phyloP scores from a whole-genome alignment of 2,113 vertebrate genomes.

The Myiopsitta monachus region DNA sequence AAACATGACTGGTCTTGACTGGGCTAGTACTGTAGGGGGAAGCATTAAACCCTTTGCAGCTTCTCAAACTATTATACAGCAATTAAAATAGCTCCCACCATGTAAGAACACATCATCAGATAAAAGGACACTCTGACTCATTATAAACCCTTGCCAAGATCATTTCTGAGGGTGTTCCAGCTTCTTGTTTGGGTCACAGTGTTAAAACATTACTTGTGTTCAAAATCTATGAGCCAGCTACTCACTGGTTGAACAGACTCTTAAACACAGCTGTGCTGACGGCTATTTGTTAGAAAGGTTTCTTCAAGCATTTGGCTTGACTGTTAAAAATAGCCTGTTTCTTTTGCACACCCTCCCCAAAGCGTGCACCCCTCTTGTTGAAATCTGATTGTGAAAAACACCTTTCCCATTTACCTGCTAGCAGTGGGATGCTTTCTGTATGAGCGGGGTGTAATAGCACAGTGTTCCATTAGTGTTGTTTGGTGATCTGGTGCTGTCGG shows the following conservation, averaged over 20 bases:
- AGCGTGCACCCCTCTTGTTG: background rate
- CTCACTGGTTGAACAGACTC: background rate
- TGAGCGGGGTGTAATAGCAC: background rate
- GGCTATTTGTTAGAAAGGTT: background rate
- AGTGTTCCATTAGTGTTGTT: background rate
- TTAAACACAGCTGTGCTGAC: background rate
- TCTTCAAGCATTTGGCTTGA: background rate
- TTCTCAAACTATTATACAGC: background rate
- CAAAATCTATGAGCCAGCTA: background rate
- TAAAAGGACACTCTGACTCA: slow-evolving; percentile 2
- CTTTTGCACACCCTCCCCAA: background rate
- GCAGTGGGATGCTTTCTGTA: background rate
- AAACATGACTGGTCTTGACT: background rate
- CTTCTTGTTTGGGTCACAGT: background rate
- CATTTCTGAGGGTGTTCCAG: background rate
- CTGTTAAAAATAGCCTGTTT: background rate
- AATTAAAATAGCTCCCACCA: background rate
- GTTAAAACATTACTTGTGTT: background rate
- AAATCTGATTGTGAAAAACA: background rate
- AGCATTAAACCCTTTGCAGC: background rate
- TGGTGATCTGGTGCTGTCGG: background rate
- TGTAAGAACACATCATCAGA: background rate
- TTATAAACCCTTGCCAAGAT: background rate
- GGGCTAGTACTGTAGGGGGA: background rate
- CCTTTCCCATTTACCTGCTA: background rate